Evolutionary conservation across 2,888 invertebrate genomes (phyloP).

Genomic region (Eurytoma adleriae): DNA sequence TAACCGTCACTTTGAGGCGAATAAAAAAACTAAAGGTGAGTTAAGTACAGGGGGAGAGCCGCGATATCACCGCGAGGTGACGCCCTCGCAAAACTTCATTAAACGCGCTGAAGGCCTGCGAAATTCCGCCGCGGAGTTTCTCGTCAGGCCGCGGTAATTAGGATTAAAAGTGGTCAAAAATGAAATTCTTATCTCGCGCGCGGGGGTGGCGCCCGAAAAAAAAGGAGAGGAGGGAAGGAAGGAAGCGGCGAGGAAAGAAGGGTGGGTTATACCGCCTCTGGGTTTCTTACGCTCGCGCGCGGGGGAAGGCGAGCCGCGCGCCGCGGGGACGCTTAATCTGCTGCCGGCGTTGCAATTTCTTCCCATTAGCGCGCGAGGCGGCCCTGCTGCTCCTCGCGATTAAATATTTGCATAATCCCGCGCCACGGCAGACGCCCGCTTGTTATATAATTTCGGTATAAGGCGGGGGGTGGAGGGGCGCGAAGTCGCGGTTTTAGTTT

Average conservation of each 20-base stretch:
- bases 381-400: constrained; percentile 65
- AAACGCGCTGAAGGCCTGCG: constrained; percentile 48
- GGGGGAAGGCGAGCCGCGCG: constrained; percentile 24
- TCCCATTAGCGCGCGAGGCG: constrained; percentile 69
- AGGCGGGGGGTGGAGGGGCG: not conserved
- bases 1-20: not conserved
- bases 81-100: constrained; percentile 32
- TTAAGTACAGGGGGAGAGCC: constrained; percentile 2
- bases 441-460: constrained; percentile 61
- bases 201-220: constrained; percentile 27
- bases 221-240: constrained; percentile 21
- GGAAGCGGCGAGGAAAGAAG: not conserved
- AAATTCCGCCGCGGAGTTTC: not conserved
- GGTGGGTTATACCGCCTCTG: not conserved
- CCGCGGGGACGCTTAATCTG: constrained; percentile 72
- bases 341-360: constrained; percentile 75
- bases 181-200: constrained; percentile 71
- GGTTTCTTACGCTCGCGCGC: not conserved
- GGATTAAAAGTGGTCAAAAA: constrained; percentile 73
- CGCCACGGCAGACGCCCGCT: constrained; percentile 53
- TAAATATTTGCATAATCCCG: constrained; percentile 75
- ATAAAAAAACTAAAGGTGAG: not conserved
- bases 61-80: not conserved
- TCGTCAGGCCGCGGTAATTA: constrained; percentile 61
- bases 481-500: constrained; percentile 35